Percentiles rank a stretch among this genome's conserved stretches.
phyloP scores from a whole-genome alignment of 2,888 invertebrate species.

The Harpalus rufipes region DNA sequence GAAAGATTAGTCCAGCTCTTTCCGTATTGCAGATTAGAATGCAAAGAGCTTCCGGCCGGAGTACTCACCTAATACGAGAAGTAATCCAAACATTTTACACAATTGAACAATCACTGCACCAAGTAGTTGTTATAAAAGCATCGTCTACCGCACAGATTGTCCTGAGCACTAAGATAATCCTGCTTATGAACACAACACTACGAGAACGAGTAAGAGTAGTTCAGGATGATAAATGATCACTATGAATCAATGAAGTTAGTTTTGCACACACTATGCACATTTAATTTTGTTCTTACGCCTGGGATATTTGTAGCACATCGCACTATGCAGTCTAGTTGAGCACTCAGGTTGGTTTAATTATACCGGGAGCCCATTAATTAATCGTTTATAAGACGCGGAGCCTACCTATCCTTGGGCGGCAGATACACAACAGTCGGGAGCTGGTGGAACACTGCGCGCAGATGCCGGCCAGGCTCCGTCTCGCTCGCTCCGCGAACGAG shows the following conservation, averaged over 20 bases:
- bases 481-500: constrained; percentile 20
- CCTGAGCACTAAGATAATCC: constrained; percentile 30
- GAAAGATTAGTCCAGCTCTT: background rate
- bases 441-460: constrained; percentile 57
- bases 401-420: background rate
- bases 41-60: background rate
- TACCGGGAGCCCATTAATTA: constrained; percentile 34
- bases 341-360: constrained; percentile 24
- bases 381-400: constrained; percentile 36
- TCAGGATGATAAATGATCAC: constrained; percentile 2
- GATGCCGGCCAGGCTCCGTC: constrained; percentile 44
- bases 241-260: background rate
- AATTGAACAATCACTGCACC: constrained; percentile 57
- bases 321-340: constrained; percentile 45
- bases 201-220: background rate
- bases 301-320: constrained; percentile 65
- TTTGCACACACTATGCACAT: background rate
- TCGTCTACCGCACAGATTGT: constrained; percentile 36
- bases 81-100: constrained; percentile 66
- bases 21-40: background rate
- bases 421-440: background rate
- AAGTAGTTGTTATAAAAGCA: constrained; percentile 28
- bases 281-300: constrained; percentile 66
- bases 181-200: constrained; percentile 28
- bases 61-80: constrained; percentile 56